Conservation (phyloP, 2,888 invertebrate genomes). For the Cynaeus angustus region DNA sequence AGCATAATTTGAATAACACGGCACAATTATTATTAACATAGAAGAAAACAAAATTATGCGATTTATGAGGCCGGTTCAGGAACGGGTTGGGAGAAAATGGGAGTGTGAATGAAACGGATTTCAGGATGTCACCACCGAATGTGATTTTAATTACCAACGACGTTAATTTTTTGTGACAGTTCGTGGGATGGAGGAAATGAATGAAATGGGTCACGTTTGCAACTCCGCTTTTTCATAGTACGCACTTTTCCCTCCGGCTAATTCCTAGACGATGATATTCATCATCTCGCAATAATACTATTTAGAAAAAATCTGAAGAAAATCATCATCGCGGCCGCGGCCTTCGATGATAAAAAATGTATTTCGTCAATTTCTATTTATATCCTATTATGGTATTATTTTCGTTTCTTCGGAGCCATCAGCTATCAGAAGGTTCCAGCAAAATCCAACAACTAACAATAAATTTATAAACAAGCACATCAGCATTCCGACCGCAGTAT, state of each 20-base stretch:
- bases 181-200: too few relatives aligned
- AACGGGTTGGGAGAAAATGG: not conserved
- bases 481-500: constrained; percentile 55
- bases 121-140: too few relatives aligned
- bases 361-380: constrained; percentile 54
- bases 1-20: constrained; percentile 22
- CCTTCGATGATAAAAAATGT: constrained; percentile 45
- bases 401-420: constrained; percentile 43
- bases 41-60: constrained; percentile 2
- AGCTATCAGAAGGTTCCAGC: constrained; percentile 40
- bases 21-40: constrained; percentile 7
- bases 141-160: too few relatives aligned
- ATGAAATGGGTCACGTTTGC: too few relatives aligned
- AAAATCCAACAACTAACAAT: constrained; percentile 43
- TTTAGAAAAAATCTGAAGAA: constrained; percentile 30
- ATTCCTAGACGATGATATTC: constrained; percentile 30
- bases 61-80: constrained; percentile 1
- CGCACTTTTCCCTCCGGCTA: constrained; percentile 6
- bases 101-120: not conserved
- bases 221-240: not conserved
- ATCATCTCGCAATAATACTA: constrained; percentile 33
- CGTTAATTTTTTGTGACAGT: not conserved
- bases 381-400: constrained; percentile 55
- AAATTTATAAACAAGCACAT: constrained; percentile 54
- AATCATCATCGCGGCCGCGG: constrained; percentile 40